These are phyloP conservation scores for Morpho helenor DNA, from an alignment of 2,888 invertebrate genomes.

Conservation along the genomic window DNA sequence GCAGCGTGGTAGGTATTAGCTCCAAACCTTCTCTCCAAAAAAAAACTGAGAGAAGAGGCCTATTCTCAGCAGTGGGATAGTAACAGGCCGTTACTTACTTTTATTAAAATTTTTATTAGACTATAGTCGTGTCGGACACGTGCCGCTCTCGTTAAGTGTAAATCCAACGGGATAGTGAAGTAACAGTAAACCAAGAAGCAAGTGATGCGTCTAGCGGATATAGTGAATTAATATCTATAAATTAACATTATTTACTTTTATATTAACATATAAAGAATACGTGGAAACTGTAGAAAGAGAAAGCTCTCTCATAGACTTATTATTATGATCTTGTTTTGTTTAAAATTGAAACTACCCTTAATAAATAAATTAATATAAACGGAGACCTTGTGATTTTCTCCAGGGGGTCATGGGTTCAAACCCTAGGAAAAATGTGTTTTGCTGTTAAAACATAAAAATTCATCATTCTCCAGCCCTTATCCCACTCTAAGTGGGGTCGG, in stretches of 20 bases:
- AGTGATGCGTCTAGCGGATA: conserved; percentile 20
- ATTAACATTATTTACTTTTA: conserved; percentile 23
- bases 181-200: conserved; percentile 19
- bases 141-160: not conserved
- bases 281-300: conserved; percentile 6
- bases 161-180: not conserved
- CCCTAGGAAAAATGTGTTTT: too few relatives aligned
- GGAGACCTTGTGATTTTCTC: too few relatives aligned
- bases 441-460: too few relatives aligned
- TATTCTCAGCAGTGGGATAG: too few relatives aligned
- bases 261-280: conserved; percentile 16
- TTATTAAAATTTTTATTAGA: not conserved
- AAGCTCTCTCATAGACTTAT: not conserved
- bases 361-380: not conserved
- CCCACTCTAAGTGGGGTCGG: too few relatives aligned
- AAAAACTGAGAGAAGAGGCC: too few relatives aligned
- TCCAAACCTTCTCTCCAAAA: too few relatives aligned
- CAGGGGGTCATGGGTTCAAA: too few relatives aligned
- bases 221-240: conserved; percentile 15
- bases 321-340: not conserved
- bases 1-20: too few relatives aligned
- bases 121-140: not conserved
- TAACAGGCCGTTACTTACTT: too few relatives aligned
- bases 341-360: not conserved
- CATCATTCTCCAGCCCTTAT: too few relatives aligned